phyloP scores from a whole-genome alignment of 2,797 vertebrate genomes.

The Gorsachius magnificus region DNA sequence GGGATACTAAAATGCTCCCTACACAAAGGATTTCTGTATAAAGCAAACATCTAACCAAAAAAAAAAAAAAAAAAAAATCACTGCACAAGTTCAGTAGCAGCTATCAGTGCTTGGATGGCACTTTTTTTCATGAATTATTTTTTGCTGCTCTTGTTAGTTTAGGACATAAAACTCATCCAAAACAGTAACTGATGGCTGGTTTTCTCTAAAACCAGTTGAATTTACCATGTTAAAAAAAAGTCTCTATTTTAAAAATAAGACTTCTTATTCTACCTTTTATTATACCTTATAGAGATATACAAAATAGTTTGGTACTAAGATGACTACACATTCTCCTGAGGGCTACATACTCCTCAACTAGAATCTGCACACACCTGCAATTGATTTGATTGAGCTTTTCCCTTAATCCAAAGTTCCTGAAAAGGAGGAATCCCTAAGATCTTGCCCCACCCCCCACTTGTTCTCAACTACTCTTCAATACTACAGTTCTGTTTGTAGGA shows the following conservation, averaged over 20 bases:
- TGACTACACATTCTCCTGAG: not conserved
- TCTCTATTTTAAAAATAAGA: not conserved
- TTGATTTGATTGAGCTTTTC: not conserved
- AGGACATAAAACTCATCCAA: not conserved
- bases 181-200: not conserved
- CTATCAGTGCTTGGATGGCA: not conserved
- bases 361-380: not conserved
- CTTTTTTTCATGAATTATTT: not conserved
- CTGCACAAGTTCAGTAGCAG: not conserved
- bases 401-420: not conserved
- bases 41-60: not conserved
- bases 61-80: not conserved
- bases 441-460: not conserved
- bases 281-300: not conserved
- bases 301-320: not conserved
- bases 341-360: not conserved
- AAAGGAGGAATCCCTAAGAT: not conserved
- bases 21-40: not conserved
- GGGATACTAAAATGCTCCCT: not conserved
- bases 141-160: not conserved
- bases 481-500: not conserved
- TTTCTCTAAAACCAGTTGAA: not conserved
- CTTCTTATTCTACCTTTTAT: not conserved
- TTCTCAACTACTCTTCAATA: not conserved
- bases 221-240: not conserved